Conservation (phyloP, 2,113 vertebrate species). For the Cebus imitator region DNA sequence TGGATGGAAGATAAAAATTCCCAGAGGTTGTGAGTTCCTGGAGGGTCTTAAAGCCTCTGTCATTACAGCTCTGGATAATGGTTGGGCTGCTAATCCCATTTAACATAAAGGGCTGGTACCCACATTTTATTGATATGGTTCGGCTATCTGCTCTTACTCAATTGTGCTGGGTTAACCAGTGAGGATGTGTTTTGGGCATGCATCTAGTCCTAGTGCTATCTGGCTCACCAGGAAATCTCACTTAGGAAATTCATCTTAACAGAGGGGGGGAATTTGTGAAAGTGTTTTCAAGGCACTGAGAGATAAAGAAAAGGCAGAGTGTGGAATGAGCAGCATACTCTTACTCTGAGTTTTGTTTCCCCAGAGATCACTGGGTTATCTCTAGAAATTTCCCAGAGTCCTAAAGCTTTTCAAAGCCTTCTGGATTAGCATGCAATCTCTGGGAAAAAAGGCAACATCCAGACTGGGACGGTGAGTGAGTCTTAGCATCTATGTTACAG, state of each 20-base stretch:
- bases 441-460: neutral
- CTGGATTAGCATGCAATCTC: neutral
- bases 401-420: neutral
- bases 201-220: too few relatives aligned
- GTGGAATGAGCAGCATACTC: neutral
- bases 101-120: neutral
- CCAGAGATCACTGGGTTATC: neutral
- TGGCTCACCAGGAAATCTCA: neutral
- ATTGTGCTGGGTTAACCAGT: neutral
- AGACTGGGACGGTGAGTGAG: neutral
- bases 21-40: neutral
- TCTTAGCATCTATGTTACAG: neutral
- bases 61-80: slow-evolving; percentile 4
- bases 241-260: neutral
- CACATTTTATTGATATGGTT: neutral
- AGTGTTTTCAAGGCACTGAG: neutral
- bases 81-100: neutral
- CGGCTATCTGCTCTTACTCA: neutral
- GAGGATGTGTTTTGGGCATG: neutral
- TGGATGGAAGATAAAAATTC: slow-evolving; percentile 44
- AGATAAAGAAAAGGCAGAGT: neutral
- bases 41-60: neutral
- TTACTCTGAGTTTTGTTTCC: neutral
- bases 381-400: neutral
- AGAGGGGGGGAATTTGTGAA: neutral